Conservation (phyloP, 2,113 vertebrate species). For the Pangasianodon hypophthalmus region DNA sequence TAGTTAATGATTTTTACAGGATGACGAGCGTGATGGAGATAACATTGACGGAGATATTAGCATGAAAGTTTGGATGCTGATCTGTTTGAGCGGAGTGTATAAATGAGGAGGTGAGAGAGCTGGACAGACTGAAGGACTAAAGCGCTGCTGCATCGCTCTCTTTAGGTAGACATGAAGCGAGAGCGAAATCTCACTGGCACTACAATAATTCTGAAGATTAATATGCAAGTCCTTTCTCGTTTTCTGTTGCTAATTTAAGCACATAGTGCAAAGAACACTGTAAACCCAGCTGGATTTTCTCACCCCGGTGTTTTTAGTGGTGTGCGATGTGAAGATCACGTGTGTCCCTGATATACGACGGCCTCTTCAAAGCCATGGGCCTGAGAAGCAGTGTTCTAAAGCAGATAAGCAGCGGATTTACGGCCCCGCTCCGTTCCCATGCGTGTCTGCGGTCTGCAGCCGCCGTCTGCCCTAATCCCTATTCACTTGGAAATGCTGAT, state of each 20-base stretch:
- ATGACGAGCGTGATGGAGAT: background rate
- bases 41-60: background rate
- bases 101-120: background rate
- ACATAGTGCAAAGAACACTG: slow-evolving; percentile 7
- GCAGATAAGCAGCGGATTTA: slow-evolving; percentile 78
- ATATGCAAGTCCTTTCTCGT: background rate
- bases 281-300: slow-evolving; percentile 36
- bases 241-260: slow-evolving; percentile 8
- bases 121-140: background rate
- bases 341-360: slow-evolving; percentile 66
- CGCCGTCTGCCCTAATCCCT: slow-evolving; percentile 72
- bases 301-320: slow-evolving; percentile 25
- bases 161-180: background rate
- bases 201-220: background rate
- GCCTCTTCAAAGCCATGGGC: slow-evolving; percentile 75
- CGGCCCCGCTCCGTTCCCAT: slow-evolving; percentile 71
- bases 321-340: slow-evolving; percentile 56
- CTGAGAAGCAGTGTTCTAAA: slow-evolving; percentile 74
- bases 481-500: slow-evolving; percentile 74
- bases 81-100: background rate
- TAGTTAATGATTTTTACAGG: background rate
- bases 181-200: background rate
- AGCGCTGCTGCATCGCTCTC: background rate
- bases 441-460: slow-evolving; percentile 71
- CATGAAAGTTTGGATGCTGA: background rate